Base-by-base conservation (phyloP, 2,113 vertebrate species). In the Vulpes vulpes region DNA sequence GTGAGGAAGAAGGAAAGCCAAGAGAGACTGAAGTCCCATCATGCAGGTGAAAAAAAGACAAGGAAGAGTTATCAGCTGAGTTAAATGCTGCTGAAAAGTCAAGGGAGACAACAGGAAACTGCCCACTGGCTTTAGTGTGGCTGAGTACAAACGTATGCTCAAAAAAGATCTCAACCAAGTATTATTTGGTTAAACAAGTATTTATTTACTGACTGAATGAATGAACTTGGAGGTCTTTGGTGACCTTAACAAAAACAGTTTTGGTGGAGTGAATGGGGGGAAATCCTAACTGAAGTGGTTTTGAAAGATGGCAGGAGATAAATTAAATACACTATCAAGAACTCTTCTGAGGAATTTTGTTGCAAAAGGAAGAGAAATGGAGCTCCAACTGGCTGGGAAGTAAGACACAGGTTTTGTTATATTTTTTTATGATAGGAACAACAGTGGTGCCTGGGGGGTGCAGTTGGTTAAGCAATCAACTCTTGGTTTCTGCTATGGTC, bases 1-100 rank as follows among this genome's bases (percentile, higher is more conserved):
- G 15, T 38, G 59, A 89, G 60, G 32, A 94, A 38, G 25, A 74
- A 80, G 32, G 55, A 91, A 94, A 96, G 90, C n/a, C 53, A 76
- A 53, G 55, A 38, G 17, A 65, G 25, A 22, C 9, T 55, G 27
- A 82, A 55, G 25, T 51, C 51, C 11, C 81, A 81, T 64, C 83
- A 88, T 49, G n/a, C 51, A 67, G 65, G 35, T 51, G 86, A 79
- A 82, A 91, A 79, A 89, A 85, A 8, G 4, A 65, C 8, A 71
- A 59, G 35, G 55, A 94, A 11, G 60, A 92, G 19, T 17, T 17
- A 91, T 14, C 11, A 81, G 23, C 64, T 57, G 49, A 92, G 23
- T 62, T 85, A 38, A 80, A 73, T 38, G 19, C 2, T 92, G 59
- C n/a, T 93, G 80, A 76, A 49, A 93, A 38, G 20, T 82, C 59